These are phyloP conservation scores for Hyles vespertilio DNA, from an alignment of 1,140 invertebrate species.

Conservation along the genomic window DNA sequence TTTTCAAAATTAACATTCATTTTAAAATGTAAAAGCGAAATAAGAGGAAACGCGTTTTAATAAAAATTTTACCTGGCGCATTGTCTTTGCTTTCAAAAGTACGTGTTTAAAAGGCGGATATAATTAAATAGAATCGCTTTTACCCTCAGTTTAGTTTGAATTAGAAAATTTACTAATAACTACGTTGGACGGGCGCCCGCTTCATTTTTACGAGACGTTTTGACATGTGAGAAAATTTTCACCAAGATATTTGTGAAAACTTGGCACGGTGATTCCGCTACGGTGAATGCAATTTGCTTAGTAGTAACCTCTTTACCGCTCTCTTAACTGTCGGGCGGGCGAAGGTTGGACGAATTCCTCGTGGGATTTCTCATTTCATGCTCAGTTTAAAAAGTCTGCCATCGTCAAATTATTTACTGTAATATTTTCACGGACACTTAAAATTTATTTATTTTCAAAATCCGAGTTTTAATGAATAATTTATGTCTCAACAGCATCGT, in stretches of 20 bases:
- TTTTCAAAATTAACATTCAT: conserved; percentile 8
- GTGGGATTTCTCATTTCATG: conserved; percentile 57
- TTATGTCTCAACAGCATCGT: too few species aligned
- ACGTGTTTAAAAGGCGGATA: too few species aligned
- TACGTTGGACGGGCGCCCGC: too few species aligned
- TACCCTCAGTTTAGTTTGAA: too few species aligned
- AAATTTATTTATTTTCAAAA: too few species aligned
- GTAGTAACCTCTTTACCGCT: conserved; percentile 59
- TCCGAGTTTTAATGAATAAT: too few species aligned
- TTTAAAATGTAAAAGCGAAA: background rate
- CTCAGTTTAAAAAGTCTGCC: conserved; percentile 55
- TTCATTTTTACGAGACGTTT: background rate
- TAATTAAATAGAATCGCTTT: too few species aligned
- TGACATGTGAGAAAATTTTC: conserved; percentile 20
- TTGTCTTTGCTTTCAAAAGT: too few species aligned
- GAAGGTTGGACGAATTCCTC: conserved; percentile 41
- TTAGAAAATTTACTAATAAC: too few species aligned
- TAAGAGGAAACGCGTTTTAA: background rate
- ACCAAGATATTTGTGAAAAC: conserved; percentile 26
- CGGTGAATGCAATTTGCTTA: conserved; percentile 61
- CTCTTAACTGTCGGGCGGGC: conserved; percentile 35
- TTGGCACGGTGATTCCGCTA: conserved; percentile 40
- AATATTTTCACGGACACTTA: conserved; percentile 4
- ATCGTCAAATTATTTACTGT: conserved; percentile 26
- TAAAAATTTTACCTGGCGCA: background rate